Conservation (phyloP, 2,888 invertebrate species). For the Cremastobaeus sp. region DNA sequence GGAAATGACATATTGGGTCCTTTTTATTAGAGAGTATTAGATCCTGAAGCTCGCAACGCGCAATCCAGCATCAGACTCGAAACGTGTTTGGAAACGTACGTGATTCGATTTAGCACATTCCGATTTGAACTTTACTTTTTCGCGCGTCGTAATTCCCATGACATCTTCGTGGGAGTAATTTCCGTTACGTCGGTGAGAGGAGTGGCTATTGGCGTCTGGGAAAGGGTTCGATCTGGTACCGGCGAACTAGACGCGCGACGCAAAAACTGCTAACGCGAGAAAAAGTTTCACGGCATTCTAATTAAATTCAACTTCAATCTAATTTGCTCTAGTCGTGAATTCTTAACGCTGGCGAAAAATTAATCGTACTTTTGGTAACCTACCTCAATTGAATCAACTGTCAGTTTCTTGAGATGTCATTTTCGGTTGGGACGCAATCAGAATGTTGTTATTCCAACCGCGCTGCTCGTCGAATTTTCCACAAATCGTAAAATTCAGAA, state of each 20-base stretch:
- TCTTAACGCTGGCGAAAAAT: conserved; percentile 33
- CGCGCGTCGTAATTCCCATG: conserved; percentile 63
- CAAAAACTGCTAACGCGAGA: conserved; percentile 46
- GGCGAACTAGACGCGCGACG: conserved; percentile 50
- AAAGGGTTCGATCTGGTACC: conserved; percentile 49
- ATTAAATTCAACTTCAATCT: conserved; percentile 73
- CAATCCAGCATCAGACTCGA: conserved; percentile 45
- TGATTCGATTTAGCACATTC: conserved; percentile 77
- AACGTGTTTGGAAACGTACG: conserved; percentile 68
- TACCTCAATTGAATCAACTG: neutral
- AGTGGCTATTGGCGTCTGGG: conserved; percentile 15
- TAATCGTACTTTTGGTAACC: conserved; percentile 19
- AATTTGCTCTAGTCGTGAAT: conserved; percentile 65
- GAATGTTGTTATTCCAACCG: neutral
- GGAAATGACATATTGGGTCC: too few relatives aligned
- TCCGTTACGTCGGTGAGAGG: conserved; percentile 71
- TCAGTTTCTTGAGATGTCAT: neutral
- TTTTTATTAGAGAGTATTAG: conserved; percentile 52
- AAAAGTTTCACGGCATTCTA: conserved; percentile 61
- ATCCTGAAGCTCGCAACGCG: conserved; percentile 49
- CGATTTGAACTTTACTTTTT: conserved; percentile 75
- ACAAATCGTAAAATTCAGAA: neutral
- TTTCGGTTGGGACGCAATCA: conserved; percentile 6
- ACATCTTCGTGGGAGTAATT: conserved; percentile 73
- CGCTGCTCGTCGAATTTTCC: neutral